Evolutionary conservation across 2,113 vertebrate genomes (phyloP).

Genomic region (human (Homo sapiens)): DNA sequence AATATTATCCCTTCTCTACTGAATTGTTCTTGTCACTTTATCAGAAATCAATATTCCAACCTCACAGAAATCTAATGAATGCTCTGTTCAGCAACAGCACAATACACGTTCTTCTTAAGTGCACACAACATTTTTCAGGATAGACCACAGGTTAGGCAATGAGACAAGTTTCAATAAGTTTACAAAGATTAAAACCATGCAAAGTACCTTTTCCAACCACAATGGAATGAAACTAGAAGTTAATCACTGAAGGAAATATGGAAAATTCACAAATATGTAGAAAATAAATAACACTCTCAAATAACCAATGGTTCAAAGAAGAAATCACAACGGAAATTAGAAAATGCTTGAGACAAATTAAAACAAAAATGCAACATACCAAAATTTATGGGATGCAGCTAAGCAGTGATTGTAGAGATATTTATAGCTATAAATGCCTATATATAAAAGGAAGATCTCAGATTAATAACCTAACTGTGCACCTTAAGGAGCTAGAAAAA

Average conservation of each 20-base stretch:
- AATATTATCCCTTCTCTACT: not conserved
- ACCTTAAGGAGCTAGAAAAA: not conserved
- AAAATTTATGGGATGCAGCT: not conserved
- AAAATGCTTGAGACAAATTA: constrained; percentile 8
- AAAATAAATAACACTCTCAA: not conserved
- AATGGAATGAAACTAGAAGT: not conserved
- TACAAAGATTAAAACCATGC: not conserved
- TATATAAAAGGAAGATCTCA: not conserved
- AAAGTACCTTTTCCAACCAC: not conserved
- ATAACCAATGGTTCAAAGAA: not conserved
- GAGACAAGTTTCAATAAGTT: not conserved
- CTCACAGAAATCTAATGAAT: not conserved
- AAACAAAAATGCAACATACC: not conserved
- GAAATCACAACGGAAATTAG: constrained; percentile 3
- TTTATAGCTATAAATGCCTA: not conserved
- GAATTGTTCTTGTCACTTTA: not conserved
- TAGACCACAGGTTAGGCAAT: not conserved
- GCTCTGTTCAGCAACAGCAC: not conserved
- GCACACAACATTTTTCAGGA: not conserved
- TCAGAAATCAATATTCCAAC: not conserved
- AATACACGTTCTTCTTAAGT: not conserved
- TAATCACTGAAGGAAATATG: not conserved
- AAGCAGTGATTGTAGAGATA: not conserved
- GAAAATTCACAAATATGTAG: not conserved
- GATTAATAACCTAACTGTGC: not conserved